Conservation (phyloP, 1,140 invertebrate genomes). For the Macrostomum lignano region DNA sequence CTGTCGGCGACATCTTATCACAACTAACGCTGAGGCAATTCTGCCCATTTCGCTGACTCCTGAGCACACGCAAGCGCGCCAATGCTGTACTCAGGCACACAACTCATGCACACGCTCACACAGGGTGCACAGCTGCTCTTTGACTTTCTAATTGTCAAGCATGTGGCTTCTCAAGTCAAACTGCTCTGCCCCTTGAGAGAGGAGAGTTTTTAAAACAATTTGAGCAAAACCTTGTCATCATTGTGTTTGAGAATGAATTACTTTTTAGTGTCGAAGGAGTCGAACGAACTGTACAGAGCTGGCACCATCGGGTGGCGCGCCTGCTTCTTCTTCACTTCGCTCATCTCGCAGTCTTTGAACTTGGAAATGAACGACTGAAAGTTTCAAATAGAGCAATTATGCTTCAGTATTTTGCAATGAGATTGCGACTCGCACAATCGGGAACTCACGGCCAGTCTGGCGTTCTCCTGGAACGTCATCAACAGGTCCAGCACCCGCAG, state of each 20-base stretch:
- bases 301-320: slow-evolving; percentile 11
- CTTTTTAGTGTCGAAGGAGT: slow-evolving; percentile 13
- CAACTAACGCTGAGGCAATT: too few relatives aligned
- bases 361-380: slow-evolving; percentile 18
- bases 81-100: too few relatives aligned
- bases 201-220: too few relatives aligned
- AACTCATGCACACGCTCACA: too few relatives aligned
- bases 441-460: slow-evolving; percentile 6
- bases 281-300: slow-evolving; percentile 13
- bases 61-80: too few relatives aligned
- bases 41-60: too few relatives aligned
- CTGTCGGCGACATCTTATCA: too few relatives aligned
- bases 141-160: too few relatives aligned
- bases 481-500: slow-evolving; percentile 9
- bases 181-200: too few relatives aligned
- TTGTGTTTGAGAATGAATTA: slow-evolving; percentile 7
- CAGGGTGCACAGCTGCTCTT: too few relatives aligned
- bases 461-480: slow-evolving; percentile 9
- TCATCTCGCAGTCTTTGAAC: slow-evolving; percentile 17
- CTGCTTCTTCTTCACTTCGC: slow-evolving; percentile 11
- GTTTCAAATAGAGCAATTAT: neutral
- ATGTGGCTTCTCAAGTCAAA: too few relatives aligned
- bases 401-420: neutral
- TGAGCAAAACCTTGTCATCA: too few relatives aligned
- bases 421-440: neutral